These are phyloP conservation scores for Sternotherus odoratus DNA, from an alignment of 2,797 vertebrate genomes.

Conservation along the genomic window DNA sequence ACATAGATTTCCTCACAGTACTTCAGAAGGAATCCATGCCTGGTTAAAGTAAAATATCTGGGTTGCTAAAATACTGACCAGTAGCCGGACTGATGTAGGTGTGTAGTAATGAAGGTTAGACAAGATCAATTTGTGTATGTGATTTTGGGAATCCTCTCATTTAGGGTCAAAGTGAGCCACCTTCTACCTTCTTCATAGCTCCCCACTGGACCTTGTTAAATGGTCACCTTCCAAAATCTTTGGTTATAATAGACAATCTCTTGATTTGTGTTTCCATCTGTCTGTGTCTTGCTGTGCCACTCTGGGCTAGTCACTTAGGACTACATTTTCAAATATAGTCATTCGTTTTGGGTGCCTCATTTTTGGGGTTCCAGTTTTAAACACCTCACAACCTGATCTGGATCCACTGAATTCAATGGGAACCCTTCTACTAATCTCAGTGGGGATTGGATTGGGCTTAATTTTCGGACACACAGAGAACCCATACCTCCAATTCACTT, in stretches of 20 bases:
- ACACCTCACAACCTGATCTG: neutral
- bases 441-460: neutral
- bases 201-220: neutral
- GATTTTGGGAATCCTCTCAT: slow-evolving; percentile 17
- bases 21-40: neutral
- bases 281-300: neutral
- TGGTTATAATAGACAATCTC: neutral
- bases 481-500: neutral
- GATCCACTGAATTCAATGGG: neutral
- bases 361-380: neutral
- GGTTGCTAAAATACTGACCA: neutral
- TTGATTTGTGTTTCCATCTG: neutral
- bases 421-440: neutral
- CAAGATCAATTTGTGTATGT: neutral
- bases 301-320: neutral
- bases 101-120: neutral
- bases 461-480: neutral
- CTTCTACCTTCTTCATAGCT: neutral
- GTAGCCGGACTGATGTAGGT: neutral
- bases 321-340: neutral
- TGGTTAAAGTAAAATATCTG: neutral
- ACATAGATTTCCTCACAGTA: neutral
- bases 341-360: neutral
- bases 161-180: neutral
- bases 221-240: no score